A percentile compares a stretch with the other conserved stretches of the same genome.
These are phyloP conservation scores for Agelastica alni DNA, from an alignment of 2,888 invertebrate genomes.

Conservation along the genomic window DNA sequence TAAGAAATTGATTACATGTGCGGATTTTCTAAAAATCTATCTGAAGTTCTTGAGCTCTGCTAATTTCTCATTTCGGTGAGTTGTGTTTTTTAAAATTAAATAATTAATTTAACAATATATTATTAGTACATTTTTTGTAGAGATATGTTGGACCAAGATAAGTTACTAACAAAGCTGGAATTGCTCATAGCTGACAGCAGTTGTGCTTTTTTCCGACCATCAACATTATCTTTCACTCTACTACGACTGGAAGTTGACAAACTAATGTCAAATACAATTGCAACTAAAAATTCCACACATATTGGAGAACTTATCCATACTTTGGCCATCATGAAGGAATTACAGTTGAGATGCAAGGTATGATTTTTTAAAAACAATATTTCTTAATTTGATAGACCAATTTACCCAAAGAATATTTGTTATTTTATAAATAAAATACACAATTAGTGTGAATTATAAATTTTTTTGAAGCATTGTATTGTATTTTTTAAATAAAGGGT, in stretches of 20 bases:
- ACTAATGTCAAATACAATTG: conserved; percentile 41
- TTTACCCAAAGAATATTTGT: not conserved
- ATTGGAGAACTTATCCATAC: conserved; percentile 63
- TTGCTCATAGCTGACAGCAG: conserved; percentile 75
- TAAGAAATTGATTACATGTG: conserved; percentile 68
- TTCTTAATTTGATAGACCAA: conserved; percentile 1
- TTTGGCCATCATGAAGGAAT: conserved; percentile 71
- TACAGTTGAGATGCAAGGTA: conserved; percentile 75
- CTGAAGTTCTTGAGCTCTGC: conserved; percentile 63
- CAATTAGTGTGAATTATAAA: too few relatives aligned
- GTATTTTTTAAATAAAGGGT: too few relatives aligned
- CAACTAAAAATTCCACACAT: conserved; percentile 43
- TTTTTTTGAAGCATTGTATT: too few relatives aligned
- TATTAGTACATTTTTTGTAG: conserved; percentile 15
- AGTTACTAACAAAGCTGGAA: conserved; percentile 65
- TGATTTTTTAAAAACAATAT: conserved; percentile 41
- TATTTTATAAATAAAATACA: too few relatives aligned
- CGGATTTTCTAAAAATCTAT: conserved; percentile 69
- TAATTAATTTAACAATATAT: not conserved
- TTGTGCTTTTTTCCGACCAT: conserved; percentile 74
- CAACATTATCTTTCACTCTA: conserved; percentile 77
- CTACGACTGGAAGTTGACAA: conserved; percentile 72
- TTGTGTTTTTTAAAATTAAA: not conserved
- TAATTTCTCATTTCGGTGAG: conserved; percentile 18
- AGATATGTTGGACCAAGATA: conserved; percentile 31